Evolutionary conservation across 2,888 invertebrate genomes (phyloP), one percentile per base, ranked within the genome.

Genomic region (Zygaena filipendulae): DNA sequence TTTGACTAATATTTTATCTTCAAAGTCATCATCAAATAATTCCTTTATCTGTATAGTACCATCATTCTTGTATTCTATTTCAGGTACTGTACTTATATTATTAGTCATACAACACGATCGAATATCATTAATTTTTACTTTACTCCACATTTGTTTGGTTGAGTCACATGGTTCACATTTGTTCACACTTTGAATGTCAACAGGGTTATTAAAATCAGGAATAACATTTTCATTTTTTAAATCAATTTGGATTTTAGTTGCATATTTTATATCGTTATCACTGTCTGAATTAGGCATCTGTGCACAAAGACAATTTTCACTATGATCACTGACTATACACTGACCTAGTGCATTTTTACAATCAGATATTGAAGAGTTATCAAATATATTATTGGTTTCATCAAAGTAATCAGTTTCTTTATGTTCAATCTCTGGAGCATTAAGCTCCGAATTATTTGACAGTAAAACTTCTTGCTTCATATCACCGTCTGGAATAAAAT

Each of bases 11-110:
- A 36, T 32, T 21, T 27, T 23, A 25, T 39, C 36, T 19, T 38
- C 21, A 22, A 64, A 45, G 32, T 61, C 59, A 16, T 55, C 36
- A 42, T 71, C 70, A 34, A 62, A 55, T 11, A 52, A 55, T 21
- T 70, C 59, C 35, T 52, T 62, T 9, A 75, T 48, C 55, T 66
- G 71, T 5, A 75, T 50, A n/a, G 55, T 56, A 13, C 72, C 72
- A 42, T 67, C 60, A 19, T 36, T 35, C 32, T 49, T 52, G 25
- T 58, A 61, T 39, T 61, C 62, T 27, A 74, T 44, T 31, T 57
- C 45, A 11, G 67, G 57, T 13, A 39, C 32, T 7, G 25, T 29
- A 13, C 30, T 21, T 7, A 29, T 21, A 35, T 29, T 31, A 24
- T 29, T 29, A 8, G 18, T 19, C n/a, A n/a, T 32, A 21, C 18